These are phyloP conservation scores for Ernsta delagoae DNA, from an alignment of 2,888 invertebrate genomes.

Conservation along the genomic window DNA sequence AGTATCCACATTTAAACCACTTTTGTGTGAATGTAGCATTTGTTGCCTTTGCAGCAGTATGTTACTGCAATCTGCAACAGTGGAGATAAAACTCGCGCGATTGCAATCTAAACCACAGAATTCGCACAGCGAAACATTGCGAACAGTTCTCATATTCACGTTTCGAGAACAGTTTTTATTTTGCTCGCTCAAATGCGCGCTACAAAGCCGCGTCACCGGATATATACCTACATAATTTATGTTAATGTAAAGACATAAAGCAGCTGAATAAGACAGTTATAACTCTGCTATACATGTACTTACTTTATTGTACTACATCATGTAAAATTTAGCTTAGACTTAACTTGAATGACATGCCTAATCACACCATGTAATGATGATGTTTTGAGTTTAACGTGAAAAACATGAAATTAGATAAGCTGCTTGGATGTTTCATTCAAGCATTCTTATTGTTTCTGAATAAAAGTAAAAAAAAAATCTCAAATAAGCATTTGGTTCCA, in stretches of 20 bases:
- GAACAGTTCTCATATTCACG: constrained; percentile 56
- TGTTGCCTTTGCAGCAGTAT: background rate
- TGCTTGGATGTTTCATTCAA: no score
- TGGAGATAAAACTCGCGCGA: constrained; percentile 10
- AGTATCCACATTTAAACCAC: background rate
- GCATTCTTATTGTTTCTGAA: no score
- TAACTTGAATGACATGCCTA: no score
- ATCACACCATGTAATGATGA: no score
- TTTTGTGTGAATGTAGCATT: background rate
- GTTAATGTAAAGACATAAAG: constrained; percentile 44
- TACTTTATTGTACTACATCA: no score
- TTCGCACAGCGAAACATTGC: constrained; percentile 17
- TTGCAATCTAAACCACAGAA: constrained; percentile 23
- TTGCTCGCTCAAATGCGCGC: constrained; percentile 67
- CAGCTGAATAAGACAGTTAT: no score
- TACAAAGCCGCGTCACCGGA: constrained; percentile 68
- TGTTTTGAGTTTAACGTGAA: no score
- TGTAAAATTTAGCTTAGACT: no score
- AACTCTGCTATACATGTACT: no score
- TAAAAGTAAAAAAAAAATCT: no score
- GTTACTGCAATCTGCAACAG: background rate
- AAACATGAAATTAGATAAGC: no score
- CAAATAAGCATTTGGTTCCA: no score
- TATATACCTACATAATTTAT: constrained; percentile 37
- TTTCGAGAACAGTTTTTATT: constrained; percentile 67